These are phyloP conservation scores for Dendroctonus valens DNA, from an alignment of 1,140 invertebrate species.

Conservation along the genomic window DNA sequence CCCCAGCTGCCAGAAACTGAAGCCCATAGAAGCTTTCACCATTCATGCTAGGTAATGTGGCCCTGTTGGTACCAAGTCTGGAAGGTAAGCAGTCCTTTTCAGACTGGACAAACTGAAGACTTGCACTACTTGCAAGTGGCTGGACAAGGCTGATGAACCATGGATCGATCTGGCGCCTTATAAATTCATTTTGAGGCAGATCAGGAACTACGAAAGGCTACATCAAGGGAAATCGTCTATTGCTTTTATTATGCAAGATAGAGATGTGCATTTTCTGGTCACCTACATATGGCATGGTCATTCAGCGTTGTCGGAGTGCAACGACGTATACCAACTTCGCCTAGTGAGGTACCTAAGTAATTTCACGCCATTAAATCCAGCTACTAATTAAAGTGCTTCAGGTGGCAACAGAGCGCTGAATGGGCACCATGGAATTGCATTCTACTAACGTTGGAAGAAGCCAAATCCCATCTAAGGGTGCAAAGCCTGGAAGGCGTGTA, in stretches of 20 bases:
- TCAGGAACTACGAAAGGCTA: conserved; percentile 59
- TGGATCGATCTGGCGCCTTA: conserved; percentile 62
- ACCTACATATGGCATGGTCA: conserved; percentile 66
- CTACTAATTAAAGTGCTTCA: conserved; percentile 39
- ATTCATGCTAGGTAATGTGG: conserved; percentile 41
- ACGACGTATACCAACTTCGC: conserved; percentile 58
- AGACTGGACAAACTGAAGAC: conserved; percentile 50
- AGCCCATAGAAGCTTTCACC: conserved; percentile 54
- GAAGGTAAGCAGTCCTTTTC: not conserved
- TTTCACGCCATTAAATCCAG: not conserved
- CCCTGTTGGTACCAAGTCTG: not conserved
- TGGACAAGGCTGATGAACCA: conserved; percentile 52
- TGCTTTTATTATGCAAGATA: conserved; percentile 61
- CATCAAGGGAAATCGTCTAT: conserved; percentile 57
- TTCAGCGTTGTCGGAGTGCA: conserved; percentile 62
- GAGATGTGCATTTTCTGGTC: conserved; percentile 64
- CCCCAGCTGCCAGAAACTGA: conserved; percentile 56
- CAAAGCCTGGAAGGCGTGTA: conserved; percentile 55
- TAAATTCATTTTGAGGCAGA: conserved; percentile 59
- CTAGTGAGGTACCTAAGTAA: conserved; percentile 42
- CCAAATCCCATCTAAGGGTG: conserved; percentile 59
- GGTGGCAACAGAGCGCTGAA: conserved; percentile 58
- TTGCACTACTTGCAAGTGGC: conserved; percentile 57
- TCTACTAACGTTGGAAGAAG: conserved; percentile 63
- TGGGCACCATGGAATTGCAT: conserved; percentile 77